Evolutionary conservation across 2,797 vertebrate genomes (phyloP).

Genomic region (Pyrocephalus nanus): DNA sequence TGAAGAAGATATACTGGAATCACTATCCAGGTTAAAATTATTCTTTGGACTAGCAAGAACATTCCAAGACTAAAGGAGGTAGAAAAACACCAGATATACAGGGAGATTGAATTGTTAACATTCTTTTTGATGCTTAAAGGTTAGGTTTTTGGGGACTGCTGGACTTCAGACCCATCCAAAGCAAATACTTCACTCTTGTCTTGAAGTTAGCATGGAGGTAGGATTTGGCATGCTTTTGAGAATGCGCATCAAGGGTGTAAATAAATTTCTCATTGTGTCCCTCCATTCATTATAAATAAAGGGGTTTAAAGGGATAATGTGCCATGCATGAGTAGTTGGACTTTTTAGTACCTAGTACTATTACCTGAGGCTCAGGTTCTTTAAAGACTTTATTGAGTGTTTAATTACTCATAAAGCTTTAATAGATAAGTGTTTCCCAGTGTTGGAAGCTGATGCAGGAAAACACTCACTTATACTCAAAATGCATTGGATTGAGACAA

Average conservation of each 20-base stretch:
- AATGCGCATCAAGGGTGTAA: not conserved
- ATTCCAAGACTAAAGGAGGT: not conserved
- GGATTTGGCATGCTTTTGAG: not conserved
- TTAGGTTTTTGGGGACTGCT: fast-evolving
- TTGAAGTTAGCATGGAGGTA: not conserved
- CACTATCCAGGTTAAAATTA: not conserved
- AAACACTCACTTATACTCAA: not conserved
- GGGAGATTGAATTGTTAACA: not conserved
- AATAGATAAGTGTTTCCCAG: not conserved
- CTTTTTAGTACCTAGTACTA: not conserved
- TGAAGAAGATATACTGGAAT: not conserved
- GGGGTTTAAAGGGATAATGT: not conserved
- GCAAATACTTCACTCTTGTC: not conserved
- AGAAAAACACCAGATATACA: not conserved
- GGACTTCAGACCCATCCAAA: not conserved
- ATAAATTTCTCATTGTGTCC: not conserved
- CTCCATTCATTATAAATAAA: not conserved
- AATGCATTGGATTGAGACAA: not conserved
- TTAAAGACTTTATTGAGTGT: not conserved
- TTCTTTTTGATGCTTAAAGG: not conserved
- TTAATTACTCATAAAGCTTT: not conserved
- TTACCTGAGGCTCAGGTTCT: not conserved
- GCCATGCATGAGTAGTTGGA: not conserved
- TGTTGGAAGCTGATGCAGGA: not conserved
- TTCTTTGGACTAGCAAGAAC: not conserved